Conservation (phyloP, 2,797 vertebrate species). For the Mormyrops boulengeri region DNA sequence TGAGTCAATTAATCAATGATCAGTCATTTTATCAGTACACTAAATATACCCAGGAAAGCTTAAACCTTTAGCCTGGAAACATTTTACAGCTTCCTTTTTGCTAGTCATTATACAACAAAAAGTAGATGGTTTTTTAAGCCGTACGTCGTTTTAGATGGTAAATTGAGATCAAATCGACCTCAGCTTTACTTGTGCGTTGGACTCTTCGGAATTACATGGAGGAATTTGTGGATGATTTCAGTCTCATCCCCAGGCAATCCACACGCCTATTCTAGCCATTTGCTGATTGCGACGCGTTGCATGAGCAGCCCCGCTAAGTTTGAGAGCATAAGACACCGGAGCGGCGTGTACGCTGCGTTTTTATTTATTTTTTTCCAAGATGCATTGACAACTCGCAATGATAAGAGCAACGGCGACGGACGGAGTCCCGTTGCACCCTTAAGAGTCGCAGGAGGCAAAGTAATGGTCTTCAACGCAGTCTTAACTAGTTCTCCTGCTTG, state of each 20-base stretch:
- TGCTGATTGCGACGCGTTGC: slow-evolving; percentile 20
- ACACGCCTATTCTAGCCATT: slow-evolving; percentile 1
- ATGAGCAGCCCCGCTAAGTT: slow-evolving; percentile 14
- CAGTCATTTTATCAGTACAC: not conserved
- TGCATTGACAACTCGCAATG: slow-evolving; percentile 4
- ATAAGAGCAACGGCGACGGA: not conserved
- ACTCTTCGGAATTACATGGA: not conserved
- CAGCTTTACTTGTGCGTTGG: not conserved
- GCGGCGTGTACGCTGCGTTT: not conserved
- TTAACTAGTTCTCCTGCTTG: not conserved
- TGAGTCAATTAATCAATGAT: not conserved
- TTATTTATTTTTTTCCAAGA: not conserved
- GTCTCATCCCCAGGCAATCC: not conserved
- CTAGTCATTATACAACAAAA: not conserved
- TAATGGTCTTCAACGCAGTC: not conserved
- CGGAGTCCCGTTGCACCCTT: not conserved
- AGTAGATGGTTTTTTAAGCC: not conserved
- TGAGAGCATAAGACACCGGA: slow-evolving; percentile 4
- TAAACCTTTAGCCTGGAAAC: not conserved
- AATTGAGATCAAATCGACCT: not conserved
- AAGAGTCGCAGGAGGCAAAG: not conserved
- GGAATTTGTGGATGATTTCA: slow-evolving; percentile 1
- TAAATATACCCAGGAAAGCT: not conserved
- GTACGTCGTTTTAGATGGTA: not conserved
- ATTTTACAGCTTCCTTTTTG: not conserved